phyloP scores from a whole-genome alignment of 2,797 vertebrate species.

The Eremophila alpestris region DNA sequence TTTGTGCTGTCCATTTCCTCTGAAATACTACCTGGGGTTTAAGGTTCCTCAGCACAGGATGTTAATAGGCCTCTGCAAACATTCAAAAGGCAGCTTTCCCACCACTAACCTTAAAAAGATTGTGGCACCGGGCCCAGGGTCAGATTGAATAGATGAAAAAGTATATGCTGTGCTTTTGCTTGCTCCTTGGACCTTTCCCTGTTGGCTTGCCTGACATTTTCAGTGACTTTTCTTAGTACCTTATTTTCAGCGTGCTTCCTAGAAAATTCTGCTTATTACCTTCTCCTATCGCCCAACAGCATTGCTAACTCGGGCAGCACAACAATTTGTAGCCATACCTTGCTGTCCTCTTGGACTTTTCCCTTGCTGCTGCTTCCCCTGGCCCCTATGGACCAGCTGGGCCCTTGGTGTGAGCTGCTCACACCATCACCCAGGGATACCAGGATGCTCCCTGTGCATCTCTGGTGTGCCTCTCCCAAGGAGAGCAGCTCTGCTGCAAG shows the following conservation, averaged over 20 bases:
- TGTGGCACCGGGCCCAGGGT: slow-evolving; percentile 74
- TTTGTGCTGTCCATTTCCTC: slow-evolving; percentile 81
- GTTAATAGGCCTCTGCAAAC: slow-evolving; percentile 78
- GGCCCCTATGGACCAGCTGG: not conserved
- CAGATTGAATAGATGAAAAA: slow-evolving; percentile 76
- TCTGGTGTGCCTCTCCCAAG: not conserved
- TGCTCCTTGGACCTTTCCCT: slow-evolving; percentile 73
- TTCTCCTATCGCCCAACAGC: not conserved
- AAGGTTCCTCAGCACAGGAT: slow-evolving; percentile 82
- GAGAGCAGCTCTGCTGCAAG: not conserved
- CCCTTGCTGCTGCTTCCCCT: not conserved
- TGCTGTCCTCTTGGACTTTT: not conserved
- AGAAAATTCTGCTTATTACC: slow-evolving; percentile 69
- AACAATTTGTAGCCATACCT: slow-evolving; percentile 4
- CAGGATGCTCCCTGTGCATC: not conserved
- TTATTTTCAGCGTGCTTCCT: slow-evolving; percentile 71
- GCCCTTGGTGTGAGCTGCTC: not conserved
- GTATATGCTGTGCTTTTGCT: slow-evolving; percentile 64
- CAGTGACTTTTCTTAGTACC: slow-evolving; percentile 72
- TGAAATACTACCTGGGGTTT: slow-evolving; percentile 84
- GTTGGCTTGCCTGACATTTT: slow-evolving; percentile 74
- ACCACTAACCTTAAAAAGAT: slow-evolving; percentile 79
- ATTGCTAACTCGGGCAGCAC: not conserved
- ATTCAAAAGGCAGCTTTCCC: slow-evolving; percentile 74
- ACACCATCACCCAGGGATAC: rapidly evolving